phyloP scores from a whole-genome alignment of 2,888 invertebrate species.

The Microchrysa polita region DNA sequence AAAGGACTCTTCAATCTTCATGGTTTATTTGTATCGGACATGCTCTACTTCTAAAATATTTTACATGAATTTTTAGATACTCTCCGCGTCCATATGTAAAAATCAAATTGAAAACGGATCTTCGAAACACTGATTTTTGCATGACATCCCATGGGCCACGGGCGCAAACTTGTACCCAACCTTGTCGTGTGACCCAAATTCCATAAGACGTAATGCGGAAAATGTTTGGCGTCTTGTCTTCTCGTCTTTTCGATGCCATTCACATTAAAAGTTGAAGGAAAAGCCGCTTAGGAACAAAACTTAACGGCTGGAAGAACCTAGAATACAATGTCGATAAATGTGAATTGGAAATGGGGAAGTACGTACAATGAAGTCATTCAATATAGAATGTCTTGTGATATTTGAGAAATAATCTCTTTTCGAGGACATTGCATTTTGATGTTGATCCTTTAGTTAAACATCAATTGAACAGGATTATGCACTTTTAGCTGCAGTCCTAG shows the following conservation, averaged over 20 bases:
- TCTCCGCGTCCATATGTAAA: too few species aligned
- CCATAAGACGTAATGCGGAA: conserved; percentile 21
- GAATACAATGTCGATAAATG: conserved; percentile 13
- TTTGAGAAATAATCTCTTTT: too few species aligned
- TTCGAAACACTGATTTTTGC: neutral
- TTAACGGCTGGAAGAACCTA: conserved; percentile 11
- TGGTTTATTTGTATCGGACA: too few species aligned
- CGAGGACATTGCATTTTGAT: too few species aligned
- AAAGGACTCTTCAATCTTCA: too few species aligned
- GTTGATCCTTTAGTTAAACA: too few species aligned
- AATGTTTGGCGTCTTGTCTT: conserved; percentile 21
- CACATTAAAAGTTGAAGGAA: neutral
- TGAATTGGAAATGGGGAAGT: neutral
- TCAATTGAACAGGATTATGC: too few species aligned
- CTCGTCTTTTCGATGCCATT: neutral
- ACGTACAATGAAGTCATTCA: neutral
- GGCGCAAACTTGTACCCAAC: conserved; percentile 17
- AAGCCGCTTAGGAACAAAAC: neutral
- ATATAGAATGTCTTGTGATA: too few species aligned
- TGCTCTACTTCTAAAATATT: too few species aligned
- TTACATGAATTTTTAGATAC: too few species aligned
- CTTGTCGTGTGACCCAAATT: conserved; percentile 43
- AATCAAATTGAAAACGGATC: neutral
- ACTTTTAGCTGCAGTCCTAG: too few species aligned
- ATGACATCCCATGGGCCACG: neutral